Evolutionary conservation across 2,113 vertebrate species (phyloP), one percentile per base, ranked within the genome.

Genomic region (Eidolon helvum): DNA sequence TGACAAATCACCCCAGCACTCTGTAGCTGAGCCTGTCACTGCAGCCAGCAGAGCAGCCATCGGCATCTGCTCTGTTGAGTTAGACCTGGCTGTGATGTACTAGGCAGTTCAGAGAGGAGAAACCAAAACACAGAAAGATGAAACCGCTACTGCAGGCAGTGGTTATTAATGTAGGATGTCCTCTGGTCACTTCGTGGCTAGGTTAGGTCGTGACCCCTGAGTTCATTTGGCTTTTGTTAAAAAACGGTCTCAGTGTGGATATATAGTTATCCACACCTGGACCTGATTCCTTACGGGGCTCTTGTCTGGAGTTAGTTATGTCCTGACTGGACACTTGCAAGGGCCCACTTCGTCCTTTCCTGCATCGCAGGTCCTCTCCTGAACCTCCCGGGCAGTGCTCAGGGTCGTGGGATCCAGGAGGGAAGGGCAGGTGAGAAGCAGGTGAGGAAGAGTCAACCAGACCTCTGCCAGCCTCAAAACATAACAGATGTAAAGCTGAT

Each of bases 171-270:
- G 9, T 40, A 7, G 78, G 1, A 0, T 75, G 45, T 48, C 61
- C 53, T 85, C 40, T 71, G 84, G 71, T 90, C 30, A 33, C 21
- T 21, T 43, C 71, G 3, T 28, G 43, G 53, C 57, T 43, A 53
- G n/a, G 57, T 59, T 50, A 72, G 48, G 66, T 83, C 61, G 9
- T n/a, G 59, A 72, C 66, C 55, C 63, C 95, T 45, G 82, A 97
- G 87, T 78, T 96, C 59, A 69, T 66, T 74, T 80, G 45, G 65
- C 68, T 92, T 87, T 85, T 77, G 82, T 86, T 85, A 84, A 89
- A 89, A 63, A 84, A 91, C 68, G 30, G 55, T 83, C 83, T 91
- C 74, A 4, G 1, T 19, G 55, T 80, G 90, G 68, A 75, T 15
- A 66, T 83, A 38, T 40, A 40, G 10, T 45, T 61, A 80, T 45